phyloP scores from a whole-genome alignment of 2,797 vertebrate genomes.

The Galagoides demidoff region DNA sequence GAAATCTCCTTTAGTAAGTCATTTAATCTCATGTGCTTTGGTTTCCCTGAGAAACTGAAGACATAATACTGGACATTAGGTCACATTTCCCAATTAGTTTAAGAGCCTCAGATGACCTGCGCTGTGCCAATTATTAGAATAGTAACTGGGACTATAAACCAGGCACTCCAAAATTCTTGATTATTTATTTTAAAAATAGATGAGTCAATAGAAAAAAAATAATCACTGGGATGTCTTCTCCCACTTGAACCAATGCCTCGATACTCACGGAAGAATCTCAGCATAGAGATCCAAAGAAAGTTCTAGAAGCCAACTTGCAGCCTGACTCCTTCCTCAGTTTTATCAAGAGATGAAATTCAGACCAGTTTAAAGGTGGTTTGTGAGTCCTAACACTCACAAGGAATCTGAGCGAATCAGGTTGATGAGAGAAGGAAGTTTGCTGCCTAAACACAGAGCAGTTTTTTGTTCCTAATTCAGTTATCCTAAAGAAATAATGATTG shows the following conservation, averaged over 20 bases:
- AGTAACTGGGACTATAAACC: neutral
- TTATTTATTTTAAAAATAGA: conserved; percentile 32
- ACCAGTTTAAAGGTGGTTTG: neutral
- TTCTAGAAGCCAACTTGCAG: neutral
- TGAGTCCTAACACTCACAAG: neutral
- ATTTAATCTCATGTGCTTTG: neutral
- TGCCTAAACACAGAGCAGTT: neutral
- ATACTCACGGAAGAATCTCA: neutral
- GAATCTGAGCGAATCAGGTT: neutral
- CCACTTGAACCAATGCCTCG: neutral
- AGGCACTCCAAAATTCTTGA: neutral
- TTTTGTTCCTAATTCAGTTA: neutral
- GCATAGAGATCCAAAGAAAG: neutral
- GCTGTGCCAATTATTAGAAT: neutral
- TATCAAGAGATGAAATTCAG: neutral
- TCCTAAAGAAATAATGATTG: neutral
- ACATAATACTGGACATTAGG: neutral
- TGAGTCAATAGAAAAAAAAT: neutral
- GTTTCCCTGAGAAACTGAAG: neutral
- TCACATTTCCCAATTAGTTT: conserved; percentile 17
- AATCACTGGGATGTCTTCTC: neutral
- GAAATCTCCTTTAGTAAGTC: neutral
- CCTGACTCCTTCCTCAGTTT: neutral
- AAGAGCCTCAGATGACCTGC: neutral
- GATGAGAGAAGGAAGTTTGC: neutral